Percentiles rank a stretch among this genome's conserved stretches.
Conservation (phyloP, 2,888 invertebrate genomes). For the Hypselothyrea guttata region DNA sequence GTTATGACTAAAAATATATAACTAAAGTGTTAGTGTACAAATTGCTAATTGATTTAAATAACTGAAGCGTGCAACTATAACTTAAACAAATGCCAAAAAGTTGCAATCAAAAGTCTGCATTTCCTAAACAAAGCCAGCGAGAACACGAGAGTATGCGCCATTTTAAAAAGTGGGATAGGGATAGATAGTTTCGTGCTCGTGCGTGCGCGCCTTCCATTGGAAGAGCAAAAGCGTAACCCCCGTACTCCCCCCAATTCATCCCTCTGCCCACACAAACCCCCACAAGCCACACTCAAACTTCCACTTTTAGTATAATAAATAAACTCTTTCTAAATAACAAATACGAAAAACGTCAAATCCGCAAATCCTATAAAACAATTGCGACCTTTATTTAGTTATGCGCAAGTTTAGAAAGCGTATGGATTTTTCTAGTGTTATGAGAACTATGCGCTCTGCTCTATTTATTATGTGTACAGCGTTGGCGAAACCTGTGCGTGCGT, state of each 20-base stretch:
- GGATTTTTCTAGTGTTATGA: too few species aligned
- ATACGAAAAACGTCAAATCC: conserved; percentile 1
- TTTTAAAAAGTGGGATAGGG: conserved; percentile 75
- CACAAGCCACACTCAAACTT: conserved; percentile 17
- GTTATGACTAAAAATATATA: conserved; percentile 1
- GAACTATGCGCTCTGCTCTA: conserved; percentile 23
- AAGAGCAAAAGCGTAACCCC: conserved; percentile 38
- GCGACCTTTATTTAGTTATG: conserved; percentile 2
- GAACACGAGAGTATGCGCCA: conserved; percentile 66
- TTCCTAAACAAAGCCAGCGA: conserved; percentile 75
- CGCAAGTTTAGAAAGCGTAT: conserved; percentile 39
- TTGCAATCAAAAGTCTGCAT: conserved; percentile 59
- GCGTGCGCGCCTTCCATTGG: conserved; percentile 75
- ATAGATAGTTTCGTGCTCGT: conserved; percentile 72
- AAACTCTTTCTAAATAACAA: conserved; percentile 48
- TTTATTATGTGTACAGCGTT: conserved; percentile 42
- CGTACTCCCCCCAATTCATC: not conserved
- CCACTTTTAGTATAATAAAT: conserved; percentile 54
- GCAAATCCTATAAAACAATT: conserved; percentile 39
- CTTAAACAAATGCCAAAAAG: conserved; percentile 19
- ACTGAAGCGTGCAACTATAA: not conserved
- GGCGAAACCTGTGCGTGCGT: conserved; percentile 37
- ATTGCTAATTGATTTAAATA: not conserved
- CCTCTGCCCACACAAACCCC: not conserved
- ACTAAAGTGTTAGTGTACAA: not conserved